phyloP scores from a whole-genome alignment of 1,140 invertebrate genomes.

The Drosophila pandora region DNA sequence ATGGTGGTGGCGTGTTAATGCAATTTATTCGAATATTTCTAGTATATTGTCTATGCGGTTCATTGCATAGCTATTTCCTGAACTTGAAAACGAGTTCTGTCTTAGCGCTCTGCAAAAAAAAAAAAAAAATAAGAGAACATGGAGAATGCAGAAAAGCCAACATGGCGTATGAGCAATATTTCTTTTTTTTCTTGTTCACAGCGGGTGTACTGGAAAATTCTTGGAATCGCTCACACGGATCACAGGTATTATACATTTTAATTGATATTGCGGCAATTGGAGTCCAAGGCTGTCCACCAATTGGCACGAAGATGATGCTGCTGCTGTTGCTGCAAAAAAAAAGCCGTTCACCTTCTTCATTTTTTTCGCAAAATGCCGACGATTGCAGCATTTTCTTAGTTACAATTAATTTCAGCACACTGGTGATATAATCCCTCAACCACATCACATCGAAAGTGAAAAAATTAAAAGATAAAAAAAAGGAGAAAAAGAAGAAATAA shows the following conservation, averaged over 20 bases:
- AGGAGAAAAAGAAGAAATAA: constrained; percentile 13
- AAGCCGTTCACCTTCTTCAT: constrained; percentile 70
- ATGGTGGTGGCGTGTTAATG: constrained; percentile 39
- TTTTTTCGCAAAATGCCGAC: constrained; percentile 42
- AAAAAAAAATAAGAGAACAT: constrained; percentile 18
- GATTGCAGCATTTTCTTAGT: constrained; percentile 65
- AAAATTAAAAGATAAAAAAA: constrained; percentile 4
- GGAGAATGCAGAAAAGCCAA: constrained; percentile 36
- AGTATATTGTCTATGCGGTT: constrained; percentile 30
- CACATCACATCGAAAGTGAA: constrained; percentile 25
- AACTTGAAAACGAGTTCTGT: constrained; percentile 74
- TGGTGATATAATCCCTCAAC: constrained; percentile 70
- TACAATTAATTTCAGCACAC: constrained; percentile 71
- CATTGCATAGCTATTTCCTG: constrained; percentile 71
- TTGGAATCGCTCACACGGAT: constrained; percentile 61
- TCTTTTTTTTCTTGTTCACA: constrained; percentile 5
- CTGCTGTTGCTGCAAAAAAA: constrained; percentile 6
- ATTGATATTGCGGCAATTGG: constrained; percentile 51
- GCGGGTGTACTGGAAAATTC: constrained; percentile 52
- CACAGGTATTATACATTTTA: constrained; percentile 51
- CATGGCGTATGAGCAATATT: constrained; percentile 57
- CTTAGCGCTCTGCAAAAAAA: constrained; percentile 3
- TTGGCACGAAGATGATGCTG: constrained; percentile 47
- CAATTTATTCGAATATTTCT: constrained; percentile 58
- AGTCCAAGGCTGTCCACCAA: constrained; percentile 44